Base-by-base conservation (phyloP, 30 jellyfish, hydroid and myxozoan species). In the Chironex yamaguchii region DNA sequence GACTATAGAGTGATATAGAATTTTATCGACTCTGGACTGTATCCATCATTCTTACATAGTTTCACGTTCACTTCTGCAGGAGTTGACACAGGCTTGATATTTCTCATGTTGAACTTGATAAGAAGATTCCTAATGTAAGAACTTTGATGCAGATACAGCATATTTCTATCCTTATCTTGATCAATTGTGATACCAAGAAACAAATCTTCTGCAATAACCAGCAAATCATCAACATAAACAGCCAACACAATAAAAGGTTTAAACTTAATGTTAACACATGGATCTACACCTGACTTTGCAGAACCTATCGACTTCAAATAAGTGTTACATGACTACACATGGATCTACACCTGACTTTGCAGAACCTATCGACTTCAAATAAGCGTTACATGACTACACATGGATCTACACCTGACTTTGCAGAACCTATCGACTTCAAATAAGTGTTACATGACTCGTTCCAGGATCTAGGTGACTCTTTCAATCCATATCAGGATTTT, bases 171-270 rank as follows among this genome's bases (percentile, higher is more conserved):
- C 25, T 68, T 32, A 33, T 29, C 54, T 68, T 68, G 82, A 26
- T 6, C n/a, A 6, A 68, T 32, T 13, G 82, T n/a, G 11, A 76
- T 30, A 3, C 89, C 85, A 52, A 76, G 89, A 42, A 17, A 36
- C 26, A 9, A 42, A 42, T 11, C 62, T 42, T 42, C n/a, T 42
- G 14, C n/a, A 9, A n/a, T 9, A n/a, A n/a, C 14, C 62, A 9
- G 11, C 62, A 42, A 9, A n/a, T 42, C 62, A 42, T 42, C 62
- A 11, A 42, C 62, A 42, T 42, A 42, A 9, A 42, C 62, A 9
- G 62, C 62, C 14, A 42, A 9, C 11, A 42, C n/a, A 9, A 42
- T 9, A 9, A n/a, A 9, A n/a, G 11, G 14, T 9, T 11, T n/a
- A 58, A 23, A 6, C 11, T 12, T 9, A 9, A 13, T 12, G 28